Conservation (phyloP, 2,113 vertebrate genomes). For the Rhea pennata region DNA sequence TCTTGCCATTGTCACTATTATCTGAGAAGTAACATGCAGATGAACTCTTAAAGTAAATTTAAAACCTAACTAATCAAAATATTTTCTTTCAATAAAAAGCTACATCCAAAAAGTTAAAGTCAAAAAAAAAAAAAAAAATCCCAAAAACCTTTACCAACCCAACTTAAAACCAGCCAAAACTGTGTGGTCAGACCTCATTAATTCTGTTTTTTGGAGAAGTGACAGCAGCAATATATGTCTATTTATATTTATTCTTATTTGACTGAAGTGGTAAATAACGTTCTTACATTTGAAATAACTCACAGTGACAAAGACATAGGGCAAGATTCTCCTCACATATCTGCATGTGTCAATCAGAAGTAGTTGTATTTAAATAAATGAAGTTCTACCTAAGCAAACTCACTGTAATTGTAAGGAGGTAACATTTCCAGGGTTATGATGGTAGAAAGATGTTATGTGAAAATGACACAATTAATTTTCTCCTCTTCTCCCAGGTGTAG, state of each 20-base stretch:
- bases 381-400: constrained; percentile 7
- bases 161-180: not conserved
- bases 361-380: not conserved
- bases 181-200: constrained; percentile 11
- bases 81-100: not conserved
- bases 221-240: not conserved
- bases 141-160: not conserved
- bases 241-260: constrained; percentile 1
- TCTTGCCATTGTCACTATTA: fast-evolving
- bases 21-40: not conserved
- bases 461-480: constrained; percentile 63
- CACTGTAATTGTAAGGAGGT: constrained; percentile 18
- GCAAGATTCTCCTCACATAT: constrained; percentile 2
- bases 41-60: not conserved
- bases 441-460: constrained; percentile 27
- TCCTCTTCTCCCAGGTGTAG: not conserved
- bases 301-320: constrained; percentile 35
- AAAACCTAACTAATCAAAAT: not conserved
- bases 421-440: constrained; percentile 14
- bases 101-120: too few species aligned
- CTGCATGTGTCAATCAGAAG: constrained; percentile 41
- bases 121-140: not conserved
- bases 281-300: constrained; percentile 48
- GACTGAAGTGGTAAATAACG: constrained; percentile 37
- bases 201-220: not conserved